These are phyloP conservation scores for Perodicticus potto DNA, from an alignment of 2,797 vertebrate genomes.

Conservation along the genomic window DNA sequence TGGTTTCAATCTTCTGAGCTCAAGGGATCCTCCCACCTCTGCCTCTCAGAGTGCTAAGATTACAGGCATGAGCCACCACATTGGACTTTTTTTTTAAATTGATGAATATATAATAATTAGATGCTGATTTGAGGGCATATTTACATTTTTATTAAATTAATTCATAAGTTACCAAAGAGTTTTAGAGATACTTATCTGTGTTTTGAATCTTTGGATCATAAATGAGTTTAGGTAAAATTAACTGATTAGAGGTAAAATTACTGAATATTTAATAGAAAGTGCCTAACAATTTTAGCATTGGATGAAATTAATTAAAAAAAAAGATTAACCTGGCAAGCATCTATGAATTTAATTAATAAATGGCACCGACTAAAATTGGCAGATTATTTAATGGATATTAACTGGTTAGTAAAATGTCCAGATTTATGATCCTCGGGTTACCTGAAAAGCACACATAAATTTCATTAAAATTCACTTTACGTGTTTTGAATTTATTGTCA, in stretches of 20 bases:
- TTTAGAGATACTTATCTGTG: background rate
- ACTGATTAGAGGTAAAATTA: background rate
- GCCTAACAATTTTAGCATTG: background rate
- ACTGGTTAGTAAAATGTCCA: background rate
- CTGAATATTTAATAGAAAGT: background rate
- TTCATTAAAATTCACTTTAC: background rate
- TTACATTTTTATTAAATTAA: background rate
- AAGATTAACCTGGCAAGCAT: background rate
- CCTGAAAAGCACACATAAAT: background rate
- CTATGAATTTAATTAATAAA: slow-evolving; percentile 15
- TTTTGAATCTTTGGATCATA: slow-evolving; percentile 3
- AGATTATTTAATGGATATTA: slow-evolving; percentile 33
- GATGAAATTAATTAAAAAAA: background rate
- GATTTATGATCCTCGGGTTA: background rate
- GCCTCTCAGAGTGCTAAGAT: no score
- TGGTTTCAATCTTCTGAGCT: no score
- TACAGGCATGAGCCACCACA: no score
- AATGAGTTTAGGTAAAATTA: background rate
- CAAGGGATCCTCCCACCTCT: no score
- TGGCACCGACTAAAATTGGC: background rate
- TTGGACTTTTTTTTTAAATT: background rate
- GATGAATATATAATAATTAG: background rate
- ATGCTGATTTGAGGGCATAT: background rate
- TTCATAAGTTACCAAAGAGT: background rate
- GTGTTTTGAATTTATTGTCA: background rate